These are phyloP conservation scores for Pitangus sulphuratus DNA, from an alignment of 2,797 vertebrate species.

Conservation along the genomic window DNA sequence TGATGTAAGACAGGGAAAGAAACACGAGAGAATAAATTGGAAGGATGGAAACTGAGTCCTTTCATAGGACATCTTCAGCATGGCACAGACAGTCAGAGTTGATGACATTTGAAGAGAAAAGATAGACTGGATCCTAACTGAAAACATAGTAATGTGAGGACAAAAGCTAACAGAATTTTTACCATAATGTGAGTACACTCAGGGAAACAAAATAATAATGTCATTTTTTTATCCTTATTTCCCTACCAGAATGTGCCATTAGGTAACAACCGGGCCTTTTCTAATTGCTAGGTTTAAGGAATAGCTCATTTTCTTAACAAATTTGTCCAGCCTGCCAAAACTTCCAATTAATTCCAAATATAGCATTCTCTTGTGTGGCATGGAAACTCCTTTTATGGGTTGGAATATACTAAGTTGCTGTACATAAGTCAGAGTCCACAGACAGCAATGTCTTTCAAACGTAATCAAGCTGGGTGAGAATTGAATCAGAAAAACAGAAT, in stretches of 20 bases:
- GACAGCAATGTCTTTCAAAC: neutral
- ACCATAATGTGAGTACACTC: neutral
- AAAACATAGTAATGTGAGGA: neutral
- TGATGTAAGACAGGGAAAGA: neutral
- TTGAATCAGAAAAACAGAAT: neutral
- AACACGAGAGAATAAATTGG: neutral
- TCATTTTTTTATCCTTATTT: neutral
- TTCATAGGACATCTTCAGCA: neutral
- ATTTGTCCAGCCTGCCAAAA: neutral
- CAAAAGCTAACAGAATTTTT: neutral
- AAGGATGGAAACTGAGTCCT: neutral
- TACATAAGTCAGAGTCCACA: neutral
- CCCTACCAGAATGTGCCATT: neutral
- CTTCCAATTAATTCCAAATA: neutral
- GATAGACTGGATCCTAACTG: neutral
- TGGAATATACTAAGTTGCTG: neutral
- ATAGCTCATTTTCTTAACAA: neutral
- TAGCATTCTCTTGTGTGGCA: neutral
- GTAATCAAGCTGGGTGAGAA: conserved; percentile 14
- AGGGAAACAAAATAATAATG: neutral
- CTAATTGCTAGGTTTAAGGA: neutral
- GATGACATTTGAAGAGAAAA: neutral
- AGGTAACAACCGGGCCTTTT: neutral
- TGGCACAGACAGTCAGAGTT: neutral
- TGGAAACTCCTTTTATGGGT: neutral